phyloP scores from a whole-genome alignment of 2,113 vertebrate species.

The Albula goreensis region DNA sequence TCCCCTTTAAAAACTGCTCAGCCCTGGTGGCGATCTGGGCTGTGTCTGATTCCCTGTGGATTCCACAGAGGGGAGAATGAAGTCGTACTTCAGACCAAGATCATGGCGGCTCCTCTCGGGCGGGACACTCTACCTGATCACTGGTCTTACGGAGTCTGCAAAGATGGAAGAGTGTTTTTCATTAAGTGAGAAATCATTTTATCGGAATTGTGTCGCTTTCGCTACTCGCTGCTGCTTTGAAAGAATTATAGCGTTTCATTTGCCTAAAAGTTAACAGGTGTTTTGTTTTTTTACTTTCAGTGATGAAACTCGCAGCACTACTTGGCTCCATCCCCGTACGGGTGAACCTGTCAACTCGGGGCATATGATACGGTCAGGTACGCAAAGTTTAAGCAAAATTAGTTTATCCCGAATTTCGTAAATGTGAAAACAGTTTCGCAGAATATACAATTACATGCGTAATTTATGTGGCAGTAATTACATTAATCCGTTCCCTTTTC shows the following conservation, averaged over 20 bases:
- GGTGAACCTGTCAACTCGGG: slow-evolving; percentile 95
- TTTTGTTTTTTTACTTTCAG: slow-evolving; percentile 73
- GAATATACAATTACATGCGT: background rate
- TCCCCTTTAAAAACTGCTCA: slow-evolving; percentile 69
- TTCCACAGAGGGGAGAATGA: slow-evolving; percentile 56
- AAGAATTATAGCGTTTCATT: slow-evolving; percentile 6
- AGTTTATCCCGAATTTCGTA: too few relatives aligned
- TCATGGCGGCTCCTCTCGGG: slow-evolving; percentile 86
- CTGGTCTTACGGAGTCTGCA: slow-evolving; percentile 92
- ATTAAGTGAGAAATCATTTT: slow-evolving; percentile 79
- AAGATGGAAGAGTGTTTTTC: slow-evolving; percentile 91
- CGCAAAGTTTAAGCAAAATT: slow-evolving; percentile 32
- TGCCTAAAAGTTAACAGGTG: slow-evolving; percentile 71
- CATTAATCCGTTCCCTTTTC: slow-evolving; percentile 5
- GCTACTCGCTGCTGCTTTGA: background rate
- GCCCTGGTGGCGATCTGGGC: slow-evolving; percentile 61
- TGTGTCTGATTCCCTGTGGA: slow-evolving; percentile 58
- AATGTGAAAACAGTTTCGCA: too few relatives aligned
- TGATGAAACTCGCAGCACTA: slow-evolving; percentile 82
- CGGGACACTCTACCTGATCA: slow-evolving; percentile 88
- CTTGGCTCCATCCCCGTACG: slow-evolving; percentile 93
- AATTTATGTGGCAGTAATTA: background rate
- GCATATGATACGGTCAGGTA: slow-evolving; percentile 97
- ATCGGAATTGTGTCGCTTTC: background rate
- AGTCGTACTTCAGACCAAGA: slow-evolving; percentile 61